Percentiles rank a stretch among this genome's conserved stretches.
Evolutionary conservation across 2,888 invertebrate species (phyloP).

Genomic region (Germaria angustata): DNA sequence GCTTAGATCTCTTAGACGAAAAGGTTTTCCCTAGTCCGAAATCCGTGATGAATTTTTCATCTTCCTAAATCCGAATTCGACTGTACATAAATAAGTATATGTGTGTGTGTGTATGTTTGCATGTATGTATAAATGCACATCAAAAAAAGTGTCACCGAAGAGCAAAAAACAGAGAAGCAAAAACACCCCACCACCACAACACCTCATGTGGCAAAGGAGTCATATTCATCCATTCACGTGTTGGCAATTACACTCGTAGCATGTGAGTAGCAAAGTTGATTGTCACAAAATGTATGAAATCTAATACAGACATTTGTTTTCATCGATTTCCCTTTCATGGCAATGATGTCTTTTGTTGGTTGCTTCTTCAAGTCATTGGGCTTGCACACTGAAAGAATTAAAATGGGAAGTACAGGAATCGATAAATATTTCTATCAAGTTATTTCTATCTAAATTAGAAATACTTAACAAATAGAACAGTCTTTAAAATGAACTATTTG

Average conservation of each 20-base stretch:
- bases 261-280: constrained; percentile 1
- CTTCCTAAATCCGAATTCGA: too few species aligned
- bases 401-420: background rate
- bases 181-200: background rate
- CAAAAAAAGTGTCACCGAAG: constrained; percentile 22
- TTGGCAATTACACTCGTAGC: constrained; percentile 41
- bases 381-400: constrained; percentile 30
- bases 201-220: constrained; percentile 43
- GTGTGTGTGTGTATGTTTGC: too few species aligned
- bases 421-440: background rate
- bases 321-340: constrained; percentile 1
- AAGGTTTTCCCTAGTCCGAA: too few species aligned
- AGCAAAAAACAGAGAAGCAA: background rate
- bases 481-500: background rate
- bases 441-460: background rate
- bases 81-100: too few species aligned
- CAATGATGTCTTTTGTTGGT: background rate
- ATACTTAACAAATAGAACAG: background rate
- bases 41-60: too few species aligned
- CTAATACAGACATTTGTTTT: constrained; percentile 40
- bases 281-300: constrained; percentile 51
- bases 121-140: background rate
- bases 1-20: too few species aligned
- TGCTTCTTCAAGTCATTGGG: background rate
- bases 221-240: constrained; percentile 51